A percentile compares a stretch with the other conserved stretches of the same genome.
Evolutionary conservation across 92 coral and sea anemone species (phyloP).

Genomic region (Actinostola sp.): DNA sequence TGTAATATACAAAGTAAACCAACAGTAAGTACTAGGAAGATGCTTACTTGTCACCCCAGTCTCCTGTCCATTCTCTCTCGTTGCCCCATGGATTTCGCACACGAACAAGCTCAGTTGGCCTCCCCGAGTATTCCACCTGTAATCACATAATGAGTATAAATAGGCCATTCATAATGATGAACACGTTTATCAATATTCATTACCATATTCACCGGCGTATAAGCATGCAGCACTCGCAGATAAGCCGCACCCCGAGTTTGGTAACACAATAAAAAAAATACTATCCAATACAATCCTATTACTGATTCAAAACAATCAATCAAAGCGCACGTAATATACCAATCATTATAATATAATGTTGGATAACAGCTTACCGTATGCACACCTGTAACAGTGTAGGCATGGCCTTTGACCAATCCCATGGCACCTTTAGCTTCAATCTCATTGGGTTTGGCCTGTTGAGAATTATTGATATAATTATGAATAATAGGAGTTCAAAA

Average conservation of each 20-base stretch:
- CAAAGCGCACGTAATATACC: too few species aligned
- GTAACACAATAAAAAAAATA: too few species aligned
- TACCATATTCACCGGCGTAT: too few species aligned
- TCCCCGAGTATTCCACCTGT: slow-evolving; percentile 57
- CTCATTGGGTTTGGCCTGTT: slow-evolving; percentile 95
- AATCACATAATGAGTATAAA: not conserved
- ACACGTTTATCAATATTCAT: too few species aligned
- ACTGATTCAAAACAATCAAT: too few species aligned
- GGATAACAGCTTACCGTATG: slow-evolving; percentile 60
- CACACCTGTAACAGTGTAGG: slow-evolving; percentile 90
- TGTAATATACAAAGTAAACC: not conserved
- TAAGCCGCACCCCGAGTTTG: too few species aligned
- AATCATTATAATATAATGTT: too few species aligned
- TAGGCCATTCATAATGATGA: too few species aligned
- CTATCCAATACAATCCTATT: too few species aligned
- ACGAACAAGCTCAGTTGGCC: slow-evolving; percentile 68
- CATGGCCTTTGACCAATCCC: slow-evolving; percentile 97
- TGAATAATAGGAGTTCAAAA: too few species aligned
- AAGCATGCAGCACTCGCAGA: too few species aligned
- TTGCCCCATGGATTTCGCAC: slow-evolving; percentile 99
- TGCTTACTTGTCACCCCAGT: slow-evolving; percentile 94
- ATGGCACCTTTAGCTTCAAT: slow-evolving; percentile 84
- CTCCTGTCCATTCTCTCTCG: slow-evolving; percentile 96
- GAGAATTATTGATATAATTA: too few species aligned
- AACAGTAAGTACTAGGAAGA: not conserved